phyloP scores from a whole-genome alignment of 1,140 invertebrate species.

The Drosophila pruinosa region DNA sequence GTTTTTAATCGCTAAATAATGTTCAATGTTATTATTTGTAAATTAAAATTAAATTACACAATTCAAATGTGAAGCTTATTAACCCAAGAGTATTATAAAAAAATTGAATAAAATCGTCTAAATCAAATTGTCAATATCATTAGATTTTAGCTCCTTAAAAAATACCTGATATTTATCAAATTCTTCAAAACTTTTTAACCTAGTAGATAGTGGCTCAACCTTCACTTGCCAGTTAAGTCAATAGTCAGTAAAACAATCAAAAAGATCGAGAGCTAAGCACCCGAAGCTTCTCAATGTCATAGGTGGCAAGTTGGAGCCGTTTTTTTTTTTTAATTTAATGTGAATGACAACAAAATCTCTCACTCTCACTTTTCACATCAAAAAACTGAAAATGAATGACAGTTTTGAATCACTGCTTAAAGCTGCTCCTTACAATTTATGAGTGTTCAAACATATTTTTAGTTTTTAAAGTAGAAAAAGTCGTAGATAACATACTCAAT shows the following conservation, averaged over 20 bases:
- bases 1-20: too few relatives aligned
- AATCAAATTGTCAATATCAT: too few relatives aligned
- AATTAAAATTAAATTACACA: too few relatives aligned
- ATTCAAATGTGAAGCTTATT: too few relatives aligned
- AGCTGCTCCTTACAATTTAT: constrained; percentile 42
- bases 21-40: too few relatives aligned
- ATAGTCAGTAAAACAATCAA: constrained; percentile 20
- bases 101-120: too few relatives aligned
- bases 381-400: constrained; percentile 35
- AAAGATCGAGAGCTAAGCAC: background rate
- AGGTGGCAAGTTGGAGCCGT: constrained; percentile 6
- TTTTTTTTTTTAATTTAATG: background rate
- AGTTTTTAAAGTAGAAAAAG: constrained; percentile 2
- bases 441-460: constrained; percentile 5
- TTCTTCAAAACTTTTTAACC: constrained; percentile 2
- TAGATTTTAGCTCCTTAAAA: too few relatives aligned
- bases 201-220: background rate
- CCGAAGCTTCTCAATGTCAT: constrained; percentile 35
- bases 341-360: constrained; percentile 61
- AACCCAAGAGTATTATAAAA: too few relatives aligned
- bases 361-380: constrained; percentile 75
- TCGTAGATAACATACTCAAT: constrained; percentile 25
- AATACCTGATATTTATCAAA: background rate
- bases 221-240: background rate
- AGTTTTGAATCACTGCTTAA: constrained; percentile 33